Conservation (phyloP, 1,140 invertebrate genomes). For the Drosophila sulfurigaster region DNA sequence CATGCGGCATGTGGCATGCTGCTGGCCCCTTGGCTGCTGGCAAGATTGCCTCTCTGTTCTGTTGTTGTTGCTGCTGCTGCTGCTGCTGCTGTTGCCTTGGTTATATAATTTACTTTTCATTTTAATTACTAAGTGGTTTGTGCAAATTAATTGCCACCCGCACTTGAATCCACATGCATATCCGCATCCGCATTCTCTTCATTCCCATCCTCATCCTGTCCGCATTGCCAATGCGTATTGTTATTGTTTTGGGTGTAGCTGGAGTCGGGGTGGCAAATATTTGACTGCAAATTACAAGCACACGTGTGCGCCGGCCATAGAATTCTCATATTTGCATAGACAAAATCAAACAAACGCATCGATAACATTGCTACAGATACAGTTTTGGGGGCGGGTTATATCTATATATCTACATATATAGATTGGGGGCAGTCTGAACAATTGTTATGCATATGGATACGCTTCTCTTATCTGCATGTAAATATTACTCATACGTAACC, state of each 20-base stretch:
- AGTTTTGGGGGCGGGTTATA: background rate
- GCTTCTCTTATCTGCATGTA: slow-evolving; percentile 27
- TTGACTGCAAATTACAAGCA: slow-evolving; percentile 49
- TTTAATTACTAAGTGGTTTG: slow-evolving; percentile 79
- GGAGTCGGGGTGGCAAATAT: slow-evolving; percentile 35
- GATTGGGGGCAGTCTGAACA: background rate
- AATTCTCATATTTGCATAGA: slow-evolving; percentile 41
- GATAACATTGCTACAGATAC: slow-evolving; percentile 7
- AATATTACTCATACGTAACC: slow-evolving; percentile 7
- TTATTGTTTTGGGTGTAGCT: slow-evolving; percentile 1
- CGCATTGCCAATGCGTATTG: slow-evolving; percentile 4
- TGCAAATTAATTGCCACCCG: slow-evolving; percentile 75
- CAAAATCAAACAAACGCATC: slow-evolving; percentile 46
- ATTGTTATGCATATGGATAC: slow-evolving; percentile 27
- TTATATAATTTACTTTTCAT: slow-evolving; percentile 78
- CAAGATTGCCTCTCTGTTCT: slow-evolving; percentile 3
- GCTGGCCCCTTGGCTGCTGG: background rate
- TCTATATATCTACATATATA: background rate
- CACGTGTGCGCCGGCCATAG: slow-evolving; percentile 11
- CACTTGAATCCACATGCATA: slow-evolving; percentile 15
- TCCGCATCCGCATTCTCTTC: background rate
- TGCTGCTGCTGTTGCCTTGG: slow-evolving; percentile 18
- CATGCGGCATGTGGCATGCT: no score
- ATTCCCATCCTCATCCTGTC: background rate
- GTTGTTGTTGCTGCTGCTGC: slow-evolving; percentile 8